These are phyloP conservation scores for Chionomys nivalis DNA, from an alignment of 2,113 vertebrate genomes.

Conservation along the genomic window DNA sequence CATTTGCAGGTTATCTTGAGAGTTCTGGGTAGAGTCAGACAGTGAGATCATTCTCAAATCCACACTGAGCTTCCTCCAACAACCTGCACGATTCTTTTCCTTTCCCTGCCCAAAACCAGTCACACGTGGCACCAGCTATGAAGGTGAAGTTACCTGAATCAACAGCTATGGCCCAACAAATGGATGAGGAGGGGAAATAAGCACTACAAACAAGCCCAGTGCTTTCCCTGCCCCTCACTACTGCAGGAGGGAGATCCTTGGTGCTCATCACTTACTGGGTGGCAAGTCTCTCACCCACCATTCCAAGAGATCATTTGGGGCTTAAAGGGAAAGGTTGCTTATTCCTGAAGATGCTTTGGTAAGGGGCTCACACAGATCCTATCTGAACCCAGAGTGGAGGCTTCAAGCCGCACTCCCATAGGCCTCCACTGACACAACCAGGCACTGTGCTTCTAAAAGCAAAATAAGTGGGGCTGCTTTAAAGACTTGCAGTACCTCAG, in stretches of 20 bases:
- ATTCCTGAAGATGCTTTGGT: neutral
- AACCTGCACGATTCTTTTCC: neutral
- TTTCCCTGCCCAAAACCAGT: neutral
- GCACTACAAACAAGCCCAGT: neutral
- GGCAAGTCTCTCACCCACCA: neutral
- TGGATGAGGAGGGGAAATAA: fast-evolving
- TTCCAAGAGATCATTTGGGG: neutral
- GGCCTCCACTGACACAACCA: neutral
- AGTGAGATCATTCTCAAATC: neutral
- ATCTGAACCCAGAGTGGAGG: neutral
- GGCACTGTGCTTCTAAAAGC: neutral
- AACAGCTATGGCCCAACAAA: neutral
- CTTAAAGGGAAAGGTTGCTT: neutral
- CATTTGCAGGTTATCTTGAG: neutral
- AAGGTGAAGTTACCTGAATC: neutral
- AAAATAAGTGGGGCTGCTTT: neutral
- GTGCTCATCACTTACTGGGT: neutral
- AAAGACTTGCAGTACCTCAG: neutral
- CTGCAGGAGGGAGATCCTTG: neutral
- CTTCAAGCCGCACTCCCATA: neutral
- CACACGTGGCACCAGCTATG: neutral
- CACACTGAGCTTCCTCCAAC: neutral
- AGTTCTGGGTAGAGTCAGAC: neutral
- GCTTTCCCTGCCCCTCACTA: neutral
- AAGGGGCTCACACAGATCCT: neutral